Conservation (phyloP, 2,113 vertebrate species). For the Strigops habroptila region DNA sequence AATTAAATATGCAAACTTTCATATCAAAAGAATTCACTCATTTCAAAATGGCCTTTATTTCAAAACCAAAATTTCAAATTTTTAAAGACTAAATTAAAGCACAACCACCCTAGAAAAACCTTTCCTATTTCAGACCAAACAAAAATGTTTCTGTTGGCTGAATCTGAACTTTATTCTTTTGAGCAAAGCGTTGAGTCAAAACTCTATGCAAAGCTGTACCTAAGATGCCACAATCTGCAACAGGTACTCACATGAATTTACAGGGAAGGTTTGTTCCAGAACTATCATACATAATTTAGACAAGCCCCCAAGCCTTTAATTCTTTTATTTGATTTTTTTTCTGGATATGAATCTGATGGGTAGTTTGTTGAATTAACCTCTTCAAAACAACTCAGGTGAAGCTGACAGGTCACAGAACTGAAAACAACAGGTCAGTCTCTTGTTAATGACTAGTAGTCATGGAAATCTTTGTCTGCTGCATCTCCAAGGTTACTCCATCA, state of each 20-base stretch:
- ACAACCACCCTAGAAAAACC: background rate
- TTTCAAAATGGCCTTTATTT: background rate
- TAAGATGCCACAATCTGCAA: background rate
- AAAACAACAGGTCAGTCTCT: constrained; percentile 8
- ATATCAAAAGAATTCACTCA: background rate
- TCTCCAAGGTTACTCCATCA: constrained; percentile 17
- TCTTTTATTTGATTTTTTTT: background rate
- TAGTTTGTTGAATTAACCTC: constrained; percentile 12
- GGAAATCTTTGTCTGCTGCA: constrained; percentile 42
- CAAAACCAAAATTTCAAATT: background rate
- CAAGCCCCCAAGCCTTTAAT: background rate
- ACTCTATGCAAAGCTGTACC: background rate
- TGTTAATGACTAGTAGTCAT: constrained; percentile 58
- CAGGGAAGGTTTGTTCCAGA: background rate
- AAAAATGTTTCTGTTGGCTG: background rate
- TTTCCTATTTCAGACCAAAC: background rate
- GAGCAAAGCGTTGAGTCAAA: background rate
- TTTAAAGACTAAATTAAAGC: background rate
- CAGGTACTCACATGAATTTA: background rate
- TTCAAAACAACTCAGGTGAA: constrained; percentile 45
- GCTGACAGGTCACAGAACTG: background rate
- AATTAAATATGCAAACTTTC: background rate
- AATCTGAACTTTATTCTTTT: background rate
- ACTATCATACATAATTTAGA: background rate
- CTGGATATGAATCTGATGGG: background rate